Percentiles rank a stretch among this genome's conserved stretches.
Conservation (phyloP, 2,888 invertebrate genomes). For the Erebia palarica region DNA sequence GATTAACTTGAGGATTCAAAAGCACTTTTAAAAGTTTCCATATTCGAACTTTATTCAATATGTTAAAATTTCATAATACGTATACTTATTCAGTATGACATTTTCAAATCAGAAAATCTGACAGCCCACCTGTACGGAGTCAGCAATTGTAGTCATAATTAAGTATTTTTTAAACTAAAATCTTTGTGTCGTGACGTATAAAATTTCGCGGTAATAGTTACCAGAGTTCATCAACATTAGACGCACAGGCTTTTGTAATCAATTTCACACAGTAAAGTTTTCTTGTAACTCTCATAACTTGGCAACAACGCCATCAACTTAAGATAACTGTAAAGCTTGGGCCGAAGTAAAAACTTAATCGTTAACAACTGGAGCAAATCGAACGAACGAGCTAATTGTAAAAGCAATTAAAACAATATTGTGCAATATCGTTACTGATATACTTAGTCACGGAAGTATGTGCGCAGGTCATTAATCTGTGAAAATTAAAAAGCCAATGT, state of each 20-base stretch:
- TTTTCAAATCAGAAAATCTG: neutral
- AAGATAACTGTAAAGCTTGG: slow-evolving; percentile 74
- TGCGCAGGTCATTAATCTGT: slow-evolving; percentile 35
- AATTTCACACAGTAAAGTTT: slow-evolving; percentile 57
- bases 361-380: slow-evolving; percentile 81
- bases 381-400: slow-evolving; percentile 70
- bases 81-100: no score
- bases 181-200: neutral
- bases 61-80: no score
- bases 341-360: slow-evolving; percentile 75
- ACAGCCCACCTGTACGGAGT: neutral
- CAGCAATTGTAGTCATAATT: neutral
- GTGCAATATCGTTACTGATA: slow-evolving; percentile 70
- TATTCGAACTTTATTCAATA: no score
- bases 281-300: slow-evolving; percentile 64
- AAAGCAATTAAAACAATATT: slow-evolving; percentile 71
- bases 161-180: neutral
- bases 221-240: slow-evolving; percentile 37
- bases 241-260: slow-evolving; percentile 44
- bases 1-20: no score
- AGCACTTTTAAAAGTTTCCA: no score
- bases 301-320: slow-evolving; percentile 51
- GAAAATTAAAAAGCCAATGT: slow-evolving; percentile 22
- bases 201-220: slow-evolving; percentile 17
- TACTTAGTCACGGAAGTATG: slow-evolving; percentile 50